Evolutionary conservation across 2,888 invertebrate species (phyloP).

Genomic region (Acronicta aceris): DNA sequence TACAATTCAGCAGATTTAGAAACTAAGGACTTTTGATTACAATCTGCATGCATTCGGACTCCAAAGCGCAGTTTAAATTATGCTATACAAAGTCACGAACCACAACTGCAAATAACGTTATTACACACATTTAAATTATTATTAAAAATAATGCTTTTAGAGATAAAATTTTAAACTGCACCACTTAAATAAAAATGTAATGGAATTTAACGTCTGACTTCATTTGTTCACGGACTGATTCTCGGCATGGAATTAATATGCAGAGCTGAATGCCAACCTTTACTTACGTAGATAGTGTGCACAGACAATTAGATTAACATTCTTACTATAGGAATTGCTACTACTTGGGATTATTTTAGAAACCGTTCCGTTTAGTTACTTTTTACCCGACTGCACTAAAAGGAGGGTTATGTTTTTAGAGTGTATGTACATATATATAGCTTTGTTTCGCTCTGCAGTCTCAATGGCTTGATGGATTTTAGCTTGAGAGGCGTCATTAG

Average conservation of each 20-base stretch:
- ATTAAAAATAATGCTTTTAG: not conserved
- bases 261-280: conserved; percentile 50
- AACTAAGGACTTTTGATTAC: conserved; percentile 19
- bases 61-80: not conserved
- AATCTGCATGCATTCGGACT: conserved; percentile 1
- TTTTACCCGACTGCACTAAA: too few species aligned
- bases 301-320: conserved; percentile 38
- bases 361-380: not conserved
- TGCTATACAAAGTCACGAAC: conserved; percentile 5
- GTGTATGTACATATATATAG: too few species aligned
- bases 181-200: conserved; percentile 29
- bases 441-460: too few species aligned
- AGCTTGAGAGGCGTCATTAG: too few species aligned
- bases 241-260: conserved; percentile 54
- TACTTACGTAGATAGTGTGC: conserved; percentile 50
- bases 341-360: conserved; percentile 26
- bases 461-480: too few species aligned
- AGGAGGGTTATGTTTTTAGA: too few species aligned
- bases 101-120: conserved; percentile 4
- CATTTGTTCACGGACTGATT: conserved; percentile 50
- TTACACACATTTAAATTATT: not conserved
- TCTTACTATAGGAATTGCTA: conserved; percentile 14
- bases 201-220: conserved; percentile 26
- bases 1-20: conserved; percentile 5
- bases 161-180: conserved; percentile 16